Conservation (phyloP, 2,888 invertebrate species). For the Smittia aterrima region DNA sequence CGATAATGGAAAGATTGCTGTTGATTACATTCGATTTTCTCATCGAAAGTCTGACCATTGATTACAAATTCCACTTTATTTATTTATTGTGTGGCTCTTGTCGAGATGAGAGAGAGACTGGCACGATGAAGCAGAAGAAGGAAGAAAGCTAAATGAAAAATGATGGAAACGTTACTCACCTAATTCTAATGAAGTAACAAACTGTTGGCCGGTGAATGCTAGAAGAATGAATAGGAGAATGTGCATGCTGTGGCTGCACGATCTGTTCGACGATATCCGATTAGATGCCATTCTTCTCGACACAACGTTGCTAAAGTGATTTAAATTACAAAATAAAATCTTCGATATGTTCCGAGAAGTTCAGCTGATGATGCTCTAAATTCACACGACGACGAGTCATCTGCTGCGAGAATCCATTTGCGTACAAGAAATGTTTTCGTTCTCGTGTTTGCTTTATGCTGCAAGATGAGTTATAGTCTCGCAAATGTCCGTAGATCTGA, state of each 20-base stretch:
- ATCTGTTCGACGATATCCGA: background rate
- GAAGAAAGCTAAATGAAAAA: background rate
- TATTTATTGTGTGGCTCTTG: background rate
- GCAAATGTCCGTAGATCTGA: background rate
- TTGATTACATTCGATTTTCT: slow-evolving; percentile 13
- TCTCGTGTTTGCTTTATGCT: background rate
- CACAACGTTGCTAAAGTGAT: no score
- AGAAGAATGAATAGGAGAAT: slow-evolving; percentile 13
- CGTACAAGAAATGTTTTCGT: background rate
- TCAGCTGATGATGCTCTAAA: background rate
- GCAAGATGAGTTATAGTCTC: slow-evolving; percentile 22
- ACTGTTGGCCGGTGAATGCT: slow-evolving; percentile 12
- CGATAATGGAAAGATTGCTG: slow-evolving; percentile 17
- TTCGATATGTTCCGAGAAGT: no score
- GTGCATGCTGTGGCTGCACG: slow-evolving; percentile 5
- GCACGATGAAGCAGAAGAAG: background rate
- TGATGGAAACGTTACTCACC: slow-evolving; percentile 12
- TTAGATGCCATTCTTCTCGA: no score
- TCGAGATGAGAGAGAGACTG: background rate
- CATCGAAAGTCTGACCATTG: background rate
- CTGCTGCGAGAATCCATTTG: slow-evolving; percentile 17
- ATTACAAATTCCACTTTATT: background rate
- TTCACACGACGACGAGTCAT: background rate
- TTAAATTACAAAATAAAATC: no score
- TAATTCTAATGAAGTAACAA: slow-evolving; percentile 34